Evolutionary conservation across 2,797 vertebrate species (phyloP).

Genomic region (Novumbra hubbsi): DNA sequence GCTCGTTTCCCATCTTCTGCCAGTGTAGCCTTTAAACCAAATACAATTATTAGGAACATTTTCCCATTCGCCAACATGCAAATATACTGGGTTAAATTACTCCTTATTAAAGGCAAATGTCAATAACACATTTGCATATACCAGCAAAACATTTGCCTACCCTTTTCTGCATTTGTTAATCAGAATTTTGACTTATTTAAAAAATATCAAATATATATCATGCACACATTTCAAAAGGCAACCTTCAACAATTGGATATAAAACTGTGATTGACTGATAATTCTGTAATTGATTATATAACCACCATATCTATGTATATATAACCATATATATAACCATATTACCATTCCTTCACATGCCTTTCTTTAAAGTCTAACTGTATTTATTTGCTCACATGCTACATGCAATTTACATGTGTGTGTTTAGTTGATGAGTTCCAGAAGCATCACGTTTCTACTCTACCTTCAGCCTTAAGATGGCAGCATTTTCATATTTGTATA

Average conservation of each 20-base stretch:
- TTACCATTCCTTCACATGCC: constrained; percentile 2
- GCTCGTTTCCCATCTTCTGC: constrained; percentile 20
- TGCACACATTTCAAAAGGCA: constrained; percentile 16
- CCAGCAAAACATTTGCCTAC: background rate
- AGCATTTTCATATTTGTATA: constrained; percentile 49
- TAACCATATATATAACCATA: background rate
- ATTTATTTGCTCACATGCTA: constrained; percentile 30
- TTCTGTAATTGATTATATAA: background rate
- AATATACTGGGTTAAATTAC: background rate
- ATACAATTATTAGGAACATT: background rate
- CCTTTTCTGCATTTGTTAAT: background rate
- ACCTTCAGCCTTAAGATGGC: constrained; percentile 67
- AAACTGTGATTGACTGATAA: background rate
- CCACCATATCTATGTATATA: no score
- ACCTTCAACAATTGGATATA: background rate
- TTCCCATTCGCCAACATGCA: constrained; percentile 9
- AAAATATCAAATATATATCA: constrained; percentile 30
- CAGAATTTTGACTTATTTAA: background rate
- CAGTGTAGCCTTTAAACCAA: constrained; percentile 10
- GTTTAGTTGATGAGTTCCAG: constrained; percentile 15
- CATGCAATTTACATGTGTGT: constrained; percentile 39
- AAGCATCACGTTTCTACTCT: constrained; percentile 24
- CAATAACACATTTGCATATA: background rate
- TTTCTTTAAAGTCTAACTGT: constrained; percentile 18
- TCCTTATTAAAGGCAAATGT: background rate